Conservation (phyloP, 1,140 invertebrate genomes). For the Lamellibrachia luymesi region DNA sequence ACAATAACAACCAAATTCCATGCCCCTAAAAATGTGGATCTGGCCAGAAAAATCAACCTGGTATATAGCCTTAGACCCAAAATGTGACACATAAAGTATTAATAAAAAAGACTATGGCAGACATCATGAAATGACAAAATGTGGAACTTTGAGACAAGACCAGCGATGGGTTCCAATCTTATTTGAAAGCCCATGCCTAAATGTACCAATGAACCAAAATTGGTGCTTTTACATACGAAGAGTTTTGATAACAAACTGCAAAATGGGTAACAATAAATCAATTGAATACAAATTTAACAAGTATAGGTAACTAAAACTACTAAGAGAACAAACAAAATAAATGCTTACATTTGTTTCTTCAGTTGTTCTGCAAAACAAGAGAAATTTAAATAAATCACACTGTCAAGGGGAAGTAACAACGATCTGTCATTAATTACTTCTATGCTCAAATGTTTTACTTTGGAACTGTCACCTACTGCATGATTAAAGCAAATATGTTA, state of each 20-base stretch:
- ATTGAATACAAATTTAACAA: neutral
- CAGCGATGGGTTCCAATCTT: neutral
- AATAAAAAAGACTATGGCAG: neutral
- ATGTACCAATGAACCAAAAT: too few relatives aligned
- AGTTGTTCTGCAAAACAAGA: constrained; percentile 10
- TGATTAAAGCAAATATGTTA: neutral
- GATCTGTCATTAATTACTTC: neutral
- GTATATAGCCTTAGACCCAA: too few relatives aligned
- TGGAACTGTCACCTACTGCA: neutral
- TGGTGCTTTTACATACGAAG: neutral
- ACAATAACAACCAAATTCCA: neutral
- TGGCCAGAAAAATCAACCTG: too few relatives aligned
- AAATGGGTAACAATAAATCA: neutral
- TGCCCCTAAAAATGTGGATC: neutral
- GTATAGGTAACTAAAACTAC: neutral
- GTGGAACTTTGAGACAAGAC: neutral
- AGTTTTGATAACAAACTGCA: neutral
- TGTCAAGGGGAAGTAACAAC: neutral
- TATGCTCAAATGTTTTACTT: neutral
- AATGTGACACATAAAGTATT: neutral
- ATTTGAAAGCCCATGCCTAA: too few relatives aligned
- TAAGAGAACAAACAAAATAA: neutral
- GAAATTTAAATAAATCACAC: neutral
- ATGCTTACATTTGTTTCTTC: constrained; percentile 20
- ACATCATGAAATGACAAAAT: neutral